phyloP scores from a whole-genome alignment of 2,113 vertebrate species.

The Coryphaenoides rupestris region DNA sequence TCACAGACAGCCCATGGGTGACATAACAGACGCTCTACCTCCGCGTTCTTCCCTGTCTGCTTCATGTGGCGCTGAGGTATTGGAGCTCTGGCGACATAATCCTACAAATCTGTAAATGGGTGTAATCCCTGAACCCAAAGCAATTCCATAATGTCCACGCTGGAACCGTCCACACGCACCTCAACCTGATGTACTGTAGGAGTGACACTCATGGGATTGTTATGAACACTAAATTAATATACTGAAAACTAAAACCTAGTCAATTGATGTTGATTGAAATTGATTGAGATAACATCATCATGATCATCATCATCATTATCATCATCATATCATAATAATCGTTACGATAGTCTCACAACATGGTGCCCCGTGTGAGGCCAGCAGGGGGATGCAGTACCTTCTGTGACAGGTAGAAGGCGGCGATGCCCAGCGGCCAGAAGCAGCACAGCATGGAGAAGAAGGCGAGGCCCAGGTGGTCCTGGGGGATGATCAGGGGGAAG shows the following conservation, averaged over 20 bases:
- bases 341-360: not conserved
- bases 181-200: conserved; percentile 14
- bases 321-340: not conserved
- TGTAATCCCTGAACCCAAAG: conserved; percentile 39
- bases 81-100: conserved; percentile 30
- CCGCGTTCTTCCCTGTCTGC: not conserved
- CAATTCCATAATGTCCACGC: conserved; percentile 22
- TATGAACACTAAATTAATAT: too few species aligned
- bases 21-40: not conserved
- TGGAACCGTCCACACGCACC: conserved; percentile 4
- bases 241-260: too few species aligned
- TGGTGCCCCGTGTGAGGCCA: not conserved
- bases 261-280: too few species aligned
- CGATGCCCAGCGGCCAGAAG: conserved; percentile 89
- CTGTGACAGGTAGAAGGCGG: conserved; percentile 86
- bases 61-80: conserved; percentile 7
- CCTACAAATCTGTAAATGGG: conserved; percentile 19
- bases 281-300: too few species aligned
- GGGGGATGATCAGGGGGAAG: conserved; percentile 80
- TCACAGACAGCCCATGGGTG: too few species aligned
- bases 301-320: too few species aligned
- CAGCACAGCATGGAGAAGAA: conserved; percentile 92
- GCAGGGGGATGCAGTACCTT: conserved; percentile 68
- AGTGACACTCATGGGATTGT: too few species aligned
- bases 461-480: conserved; percentile 84